Conservation (phyloP, 2,113 vertebrate species). For the Xyrauchen texanus region DNA sequence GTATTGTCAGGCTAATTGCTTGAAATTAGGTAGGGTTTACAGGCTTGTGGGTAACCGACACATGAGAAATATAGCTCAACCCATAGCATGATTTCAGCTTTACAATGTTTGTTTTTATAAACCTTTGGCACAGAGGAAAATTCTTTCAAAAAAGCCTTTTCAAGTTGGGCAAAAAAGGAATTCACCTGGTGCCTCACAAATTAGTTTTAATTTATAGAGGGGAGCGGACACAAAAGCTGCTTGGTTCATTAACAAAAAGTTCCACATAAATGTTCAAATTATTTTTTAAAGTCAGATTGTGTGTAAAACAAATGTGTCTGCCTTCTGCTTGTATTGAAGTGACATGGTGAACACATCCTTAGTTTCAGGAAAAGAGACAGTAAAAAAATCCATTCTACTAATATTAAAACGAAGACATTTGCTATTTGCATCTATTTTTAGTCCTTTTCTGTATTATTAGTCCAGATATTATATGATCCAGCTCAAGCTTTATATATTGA, state of each 20-base stretch:
- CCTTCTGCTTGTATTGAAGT: slow-evolving; percentile 5
- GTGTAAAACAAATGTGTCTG: slow-evolving; percentile 36
- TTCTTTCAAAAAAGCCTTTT: not conserved
- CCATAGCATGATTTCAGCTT: not conserved
- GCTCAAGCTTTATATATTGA: too few species aligned
- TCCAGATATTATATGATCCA: too few species aligned
- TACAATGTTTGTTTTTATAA: not conserved
- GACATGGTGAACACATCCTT: not conserved
- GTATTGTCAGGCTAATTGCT: slow-evolving; percentile 5
- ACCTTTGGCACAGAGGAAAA: not conserved
- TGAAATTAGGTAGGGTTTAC: slow-evolving; percentile 13
- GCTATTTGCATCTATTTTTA: too few species aligned
- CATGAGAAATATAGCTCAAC: not conserved
- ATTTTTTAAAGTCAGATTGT: slow-evolving; percentile 6
- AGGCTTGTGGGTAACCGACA: not conserved
- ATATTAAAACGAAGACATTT: too few species aligned
- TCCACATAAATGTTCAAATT: slow-evolving; percentile 27
- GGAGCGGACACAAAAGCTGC: slow-evolving; percentile 5
- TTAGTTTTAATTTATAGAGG: slow-evolving; percentile 22
- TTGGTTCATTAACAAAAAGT: slow-evolving; percentile 10
- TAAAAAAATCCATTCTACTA: too few species aligned
- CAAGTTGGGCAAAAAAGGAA: slow-evolving; percentile 16
- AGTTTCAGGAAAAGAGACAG: not conserved
- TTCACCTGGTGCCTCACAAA: slow-evolving; percentile 12
- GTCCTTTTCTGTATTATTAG: too few species aligned